These are phyloP conservation scores for Aurelia aurita DNA, from an alignment of 30 jellyfish, hydroid and myxozoan genomes.

Conservation along the genomic window DNA sequence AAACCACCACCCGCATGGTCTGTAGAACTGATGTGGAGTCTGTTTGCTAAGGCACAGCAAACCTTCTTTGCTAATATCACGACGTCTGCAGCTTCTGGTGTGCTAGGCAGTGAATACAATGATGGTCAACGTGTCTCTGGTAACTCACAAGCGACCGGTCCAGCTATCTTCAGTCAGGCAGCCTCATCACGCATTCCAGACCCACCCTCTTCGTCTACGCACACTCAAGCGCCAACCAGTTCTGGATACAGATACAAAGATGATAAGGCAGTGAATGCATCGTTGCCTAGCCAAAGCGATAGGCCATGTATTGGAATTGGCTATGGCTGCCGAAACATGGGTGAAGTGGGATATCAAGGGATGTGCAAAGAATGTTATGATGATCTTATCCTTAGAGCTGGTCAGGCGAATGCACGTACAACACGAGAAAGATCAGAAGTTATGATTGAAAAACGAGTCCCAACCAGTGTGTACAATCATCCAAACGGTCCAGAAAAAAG, in stretches of 20 bases:
- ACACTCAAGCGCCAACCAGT: not conserved
- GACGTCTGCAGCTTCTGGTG: not conserved
- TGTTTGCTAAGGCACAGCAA: constrained; percentile 48
- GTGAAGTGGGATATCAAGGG: constrained; percentile 20
- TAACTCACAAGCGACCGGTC: not conserved
- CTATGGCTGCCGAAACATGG: constrained; percentile 41
- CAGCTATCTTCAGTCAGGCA: not conserved
- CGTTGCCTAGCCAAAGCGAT: not conserved
- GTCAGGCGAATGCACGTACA: not conserved
- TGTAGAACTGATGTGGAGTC: constrained; percentile 73
- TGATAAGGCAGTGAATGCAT: not conserved
- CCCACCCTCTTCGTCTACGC: constrained; percentile 17
- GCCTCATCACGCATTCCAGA: not conserved
- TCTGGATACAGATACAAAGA: constrained; percentile 1
- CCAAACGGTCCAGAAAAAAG: too few relatives aligned
- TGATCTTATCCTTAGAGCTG: not conserved
- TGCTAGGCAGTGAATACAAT: not conserved
- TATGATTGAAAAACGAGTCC: not conserved
- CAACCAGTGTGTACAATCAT: too few relatives aligned
- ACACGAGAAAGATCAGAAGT: constrained; percentile 8
- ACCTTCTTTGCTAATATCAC: constrained; percentile 1
- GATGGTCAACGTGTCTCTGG: not conserved
- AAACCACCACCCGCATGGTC: constrained; percentile 95
- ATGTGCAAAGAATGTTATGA: constrained; percentile 17
- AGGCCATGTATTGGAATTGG: constrained; percentile 9